Conservation (phyloP, 2,113 vertebrate genomes). For the Petroica traversi region DNA sequence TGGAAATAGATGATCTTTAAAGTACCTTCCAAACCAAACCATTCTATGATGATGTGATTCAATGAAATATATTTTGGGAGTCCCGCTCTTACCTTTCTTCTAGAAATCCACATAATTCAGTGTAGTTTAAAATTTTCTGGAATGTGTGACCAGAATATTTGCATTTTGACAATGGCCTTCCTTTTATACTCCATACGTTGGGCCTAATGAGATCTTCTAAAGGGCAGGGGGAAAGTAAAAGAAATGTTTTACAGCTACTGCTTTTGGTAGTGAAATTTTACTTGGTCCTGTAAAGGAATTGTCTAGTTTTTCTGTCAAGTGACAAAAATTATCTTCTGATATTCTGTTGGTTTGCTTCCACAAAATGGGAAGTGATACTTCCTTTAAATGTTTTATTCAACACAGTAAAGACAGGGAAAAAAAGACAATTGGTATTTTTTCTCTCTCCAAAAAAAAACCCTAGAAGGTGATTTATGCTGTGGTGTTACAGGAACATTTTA, state of each 20-base stretch:
- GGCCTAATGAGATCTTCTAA: background rate
- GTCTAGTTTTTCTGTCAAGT: background rate
- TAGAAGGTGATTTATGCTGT: background rate
- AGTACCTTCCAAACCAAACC: background rate
- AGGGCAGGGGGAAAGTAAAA: accelerated
- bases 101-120: background rate
- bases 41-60: background rate
- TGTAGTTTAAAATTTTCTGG: background rate
- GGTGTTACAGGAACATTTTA: background rate
- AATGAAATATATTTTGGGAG: background rate
- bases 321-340: background rate
- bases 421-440: background rate
- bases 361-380: background rate
- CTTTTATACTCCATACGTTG: background rate
- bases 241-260: background rate
- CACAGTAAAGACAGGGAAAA: background rate
- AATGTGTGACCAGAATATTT: background rate
- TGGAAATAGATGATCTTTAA: background rate
- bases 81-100: background rate
- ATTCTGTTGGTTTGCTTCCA: background rate
- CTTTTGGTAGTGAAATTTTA: background rate
- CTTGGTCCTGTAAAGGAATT: background rate
- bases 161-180: background rate
- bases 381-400: background rate
- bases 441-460: background rate